These are phyloP conservation scores for Sarcophaga bullata DNA, from an alignment of 1,140 invertebrate genomes.

Conservation along the genomic window DNA sequence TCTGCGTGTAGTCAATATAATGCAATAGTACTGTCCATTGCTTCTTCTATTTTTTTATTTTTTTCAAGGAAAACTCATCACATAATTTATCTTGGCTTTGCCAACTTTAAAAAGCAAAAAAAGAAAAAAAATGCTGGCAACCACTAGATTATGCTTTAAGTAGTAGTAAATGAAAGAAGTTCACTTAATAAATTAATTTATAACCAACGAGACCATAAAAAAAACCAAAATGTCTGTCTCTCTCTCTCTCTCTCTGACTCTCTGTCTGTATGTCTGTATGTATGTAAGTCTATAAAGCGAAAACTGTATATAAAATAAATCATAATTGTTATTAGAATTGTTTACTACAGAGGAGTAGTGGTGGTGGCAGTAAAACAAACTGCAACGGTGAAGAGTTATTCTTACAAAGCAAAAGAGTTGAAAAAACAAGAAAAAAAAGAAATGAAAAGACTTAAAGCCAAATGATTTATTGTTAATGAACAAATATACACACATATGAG, in stretches of 20 bases:
- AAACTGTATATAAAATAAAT: neutral
- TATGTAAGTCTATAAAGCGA: neutral
- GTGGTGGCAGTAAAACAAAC: too few relatives aligned
- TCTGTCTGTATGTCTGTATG: neutral
- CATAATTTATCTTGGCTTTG: constrained; percentile 33
- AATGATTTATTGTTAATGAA: constrained; percentile 35
- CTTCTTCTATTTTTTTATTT: neutral
- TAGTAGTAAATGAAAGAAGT: neutral
- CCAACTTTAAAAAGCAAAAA: neutral
- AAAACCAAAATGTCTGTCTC: neutral
- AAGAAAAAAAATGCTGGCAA: neutral
- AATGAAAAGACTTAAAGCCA: neutral
- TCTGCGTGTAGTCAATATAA: neutral
- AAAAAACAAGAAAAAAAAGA: too few relatives aligned
- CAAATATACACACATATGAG: neutral
- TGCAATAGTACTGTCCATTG: neutral
- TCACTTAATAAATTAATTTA: constrained; percentile 32
- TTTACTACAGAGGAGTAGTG: neutral
- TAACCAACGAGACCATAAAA: neutral
- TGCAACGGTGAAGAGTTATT: too few relatives aligned
- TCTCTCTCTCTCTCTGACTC: neutral
- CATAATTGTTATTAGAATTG: constrained; percentile 25
- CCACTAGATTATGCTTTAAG: neutral
- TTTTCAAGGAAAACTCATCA: constrained; percentile 28
- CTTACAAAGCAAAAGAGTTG: too few relatives aligned